Evolutionary conservation across 1,140 invertebrate species (phyloP).

Genomic region (Drosophila nannoptera): DNA sequence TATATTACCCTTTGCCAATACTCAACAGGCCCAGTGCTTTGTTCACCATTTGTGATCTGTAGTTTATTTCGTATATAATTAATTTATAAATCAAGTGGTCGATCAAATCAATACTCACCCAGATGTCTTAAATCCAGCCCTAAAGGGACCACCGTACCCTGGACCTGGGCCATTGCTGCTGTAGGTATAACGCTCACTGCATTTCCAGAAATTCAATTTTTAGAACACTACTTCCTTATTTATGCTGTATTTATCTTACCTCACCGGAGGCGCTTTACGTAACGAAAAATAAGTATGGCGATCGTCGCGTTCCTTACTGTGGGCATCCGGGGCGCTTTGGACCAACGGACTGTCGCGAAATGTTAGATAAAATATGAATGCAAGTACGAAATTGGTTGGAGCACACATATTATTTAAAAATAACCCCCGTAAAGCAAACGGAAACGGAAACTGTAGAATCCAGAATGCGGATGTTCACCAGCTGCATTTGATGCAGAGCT

Average conservation of each 20-base stretch:
- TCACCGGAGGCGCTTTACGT: slow-evolving; percentile 43
- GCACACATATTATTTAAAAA: background rate
- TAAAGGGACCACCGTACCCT: slow-evolving; percentile 15
- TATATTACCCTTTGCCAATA: slow-evolving; percentile 51
- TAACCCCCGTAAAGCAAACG: background rate
- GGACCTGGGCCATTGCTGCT: slow-evolving; percentile 26
- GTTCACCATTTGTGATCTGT: slow-evolving; percentile 39
- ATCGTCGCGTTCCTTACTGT: slow-evolving; percentile 56
- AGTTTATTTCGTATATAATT: background rate
- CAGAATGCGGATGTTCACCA: no score
- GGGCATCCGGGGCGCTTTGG: slow-evolving; percentile 44
- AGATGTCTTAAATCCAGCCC: slow-evolving; percentile 44
- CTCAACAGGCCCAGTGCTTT: slow-evolving; percentile 49
- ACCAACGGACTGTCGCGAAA: slow-evolving; percentile 40
- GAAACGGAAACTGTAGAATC: background rate
- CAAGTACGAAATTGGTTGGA: background rate
- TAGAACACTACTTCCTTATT: slow-evolving; percentile 2
- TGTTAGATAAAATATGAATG: slow-evolving; percentile 16
- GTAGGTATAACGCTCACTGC: slow-evolving; percentile 52
- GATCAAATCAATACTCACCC: background rate
- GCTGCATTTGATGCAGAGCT: no score
- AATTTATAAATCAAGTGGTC: background rate
- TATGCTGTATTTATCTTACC: slow-evolving; percentile 23
- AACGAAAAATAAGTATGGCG: slow-evolving; percentile 55
- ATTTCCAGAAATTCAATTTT: background rate